Percentiles rank a stretch among this genome's conserved stretches.
Conservation (phyloP, 2,888 invertebrate genomes). For the Leistus spinibarbis region DNA sequence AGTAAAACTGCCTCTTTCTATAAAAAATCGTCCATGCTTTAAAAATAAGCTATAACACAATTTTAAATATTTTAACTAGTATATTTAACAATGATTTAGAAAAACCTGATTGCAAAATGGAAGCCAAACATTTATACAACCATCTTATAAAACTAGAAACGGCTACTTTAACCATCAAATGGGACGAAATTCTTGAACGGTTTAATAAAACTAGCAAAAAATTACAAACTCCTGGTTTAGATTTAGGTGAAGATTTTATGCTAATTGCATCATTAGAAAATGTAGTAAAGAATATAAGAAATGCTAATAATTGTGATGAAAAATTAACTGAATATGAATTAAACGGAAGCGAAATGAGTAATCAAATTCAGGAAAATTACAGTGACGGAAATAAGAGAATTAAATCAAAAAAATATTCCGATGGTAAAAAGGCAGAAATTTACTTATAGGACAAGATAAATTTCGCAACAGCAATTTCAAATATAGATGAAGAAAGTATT, state of each 20-base stretch:
- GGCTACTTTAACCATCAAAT: background rate
- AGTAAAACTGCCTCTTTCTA: slow-evolving; percentile 1
- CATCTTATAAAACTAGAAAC: background rate
- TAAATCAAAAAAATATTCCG: background rate
- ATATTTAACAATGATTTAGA: background rate
- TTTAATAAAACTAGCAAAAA: background rate
- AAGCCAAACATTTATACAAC: slow-evolving; percentile 3
- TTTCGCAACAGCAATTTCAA: background rate
- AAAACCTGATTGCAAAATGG: background rate
- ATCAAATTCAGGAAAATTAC: background rate
- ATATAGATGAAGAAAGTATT: background rate
- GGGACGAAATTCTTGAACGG: slow-evolving; percentile 14
- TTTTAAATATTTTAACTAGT: background rate
- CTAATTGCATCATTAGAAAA: background rate
- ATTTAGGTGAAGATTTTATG: background rate
- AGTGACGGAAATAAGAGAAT: background rate
- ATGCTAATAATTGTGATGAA: background rate
- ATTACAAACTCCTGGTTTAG: background rate
- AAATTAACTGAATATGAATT: background rate
- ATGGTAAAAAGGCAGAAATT: background rate
- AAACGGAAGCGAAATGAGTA: background rate
- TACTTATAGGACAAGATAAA: background rate
- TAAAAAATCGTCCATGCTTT: slow-evolving; percentile 1
- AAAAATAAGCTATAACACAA: background rate
- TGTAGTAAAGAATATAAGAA: background rate